These are phyloP conservation scores for Ferrisia virgata DNA, from an alignment of 2,888 invertebrate genomes.

Conservation along the genomic window DNA sequence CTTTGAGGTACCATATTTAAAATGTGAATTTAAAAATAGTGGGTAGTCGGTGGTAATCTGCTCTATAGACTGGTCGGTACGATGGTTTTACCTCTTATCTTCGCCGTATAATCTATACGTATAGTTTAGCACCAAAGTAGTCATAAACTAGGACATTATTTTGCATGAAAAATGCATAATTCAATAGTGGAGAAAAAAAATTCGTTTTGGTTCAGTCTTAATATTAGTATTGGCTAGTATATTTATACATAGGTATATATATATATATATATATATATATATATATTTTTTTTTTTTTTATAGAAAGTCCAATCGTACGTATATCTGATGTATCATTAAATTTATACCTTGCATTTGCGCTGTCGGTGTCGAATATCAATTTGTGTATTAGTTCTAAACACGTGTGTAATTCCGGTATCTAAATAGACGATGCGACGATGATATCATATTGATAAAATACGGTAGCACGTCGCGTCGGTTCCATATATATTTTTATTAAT, in stretches of 20 bases:
- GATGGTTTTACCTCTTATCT: background rate
- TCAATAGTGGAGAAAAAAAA: background rate
- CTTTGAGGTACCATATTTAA: background rate
- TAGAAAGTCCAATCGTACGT: background rate
- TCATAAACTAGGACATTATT: conserved; percentile 10
- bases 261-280: too few species aligned
- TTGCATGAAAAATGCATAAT: conserved; percentile 18
- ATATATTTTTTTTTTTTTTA: too few species aligned
- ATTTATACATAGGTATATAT: background rate
- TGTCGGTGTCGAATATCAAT: background rate
- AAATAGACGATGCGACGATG: background rate
- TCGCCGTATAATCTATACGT: background rate
- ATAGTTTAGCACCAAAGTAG: background rate
- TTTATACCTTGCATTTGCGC: too few species aligned
- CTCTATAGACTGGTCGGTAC: background rate
- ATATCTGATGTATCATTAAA: too few species aligned
- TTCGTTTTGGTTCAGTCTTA: background rate
- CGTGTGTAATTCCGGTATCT: conserved; percentile 16
- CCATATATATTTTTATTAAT: background rate
- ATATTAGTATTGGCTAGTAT: too few species aligned
- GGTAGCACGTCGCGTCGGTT: too few species aligned
- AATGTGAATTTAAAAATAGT: background rate
- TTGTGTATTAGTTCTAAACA: background rate
- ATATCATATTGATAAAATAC: conserved; percentile 9
- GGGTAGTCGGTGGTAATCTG: background rate